These are phyloP conservation scores for Eumerus sabulonum DNA, from an alignment of 2,888 invertebrate genomes.

Conservation along the genomic window DNA sequence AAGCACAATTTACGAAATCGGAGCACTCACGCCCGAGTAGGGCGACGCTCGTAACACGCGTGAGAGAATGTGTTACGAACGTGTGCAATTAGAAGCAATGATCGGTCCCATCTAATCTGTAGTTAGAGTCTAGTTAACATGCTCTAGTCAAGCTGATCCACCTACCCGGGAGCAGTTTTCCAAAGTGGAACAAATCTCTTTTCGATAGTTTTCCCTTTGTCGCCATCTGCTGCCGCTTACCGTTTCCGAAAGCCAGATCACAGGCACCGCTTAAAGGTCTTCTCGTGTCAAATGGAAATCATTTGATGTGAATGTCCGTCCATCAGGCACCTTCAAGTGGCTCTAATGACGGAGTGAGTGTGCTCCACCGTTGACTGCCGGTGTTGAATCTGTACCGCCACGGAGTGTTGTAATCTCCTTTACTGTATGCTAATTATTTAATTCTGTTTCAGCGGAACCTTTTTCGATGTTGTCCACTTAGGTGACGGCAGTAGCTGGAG, in stretches of 20 bases:
- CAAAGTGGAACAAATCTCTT: conserved; percentile 59
- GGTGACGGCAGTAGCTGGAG: conserved; percentile 14
- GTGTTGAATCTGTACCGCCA: conserved; percentile 33
- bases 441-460: conserved; percentile 30
- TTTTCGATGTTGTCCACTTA: background rate
- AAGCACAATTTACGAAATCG: conserved; percentile 27
- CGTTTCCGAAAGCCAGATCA: background rate
- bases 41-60: no score
- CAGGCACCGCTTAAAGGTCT: conserved; percentile 43
- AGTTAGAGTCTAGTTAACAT: conserved; percentile 61
- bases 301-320: conserved; percentile 52
- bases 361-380: conserved; percentile 48
- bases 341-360: conserved; percentile 9
- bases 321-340: conserved; percentile 36
- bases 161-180: conserved; percentile 40
- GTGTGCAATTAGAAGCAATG: conserved; percentile 59
- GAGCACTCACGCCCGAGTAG: conserved; percentile 1
- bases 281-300: conserved; percentile 62
- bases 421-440: conserved; percentile 53
- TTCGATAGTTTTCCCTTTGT: conserved; percentile 38
- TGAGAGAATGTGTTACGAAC: conserved; percentile 28
- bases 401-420: conserved; percentile 47
- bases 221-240: conserved; percentile 44
- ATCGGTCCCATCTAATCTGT: conserved; percentile 58
- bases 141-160: conserved; percentile 58